A percentile compares a stretch with the other conserved stretches of the same genome.
Evolutionary conservation across 2,888 invertebrate genomes (phyloP).

Genomic region (Drosophila formosana): DNA sequence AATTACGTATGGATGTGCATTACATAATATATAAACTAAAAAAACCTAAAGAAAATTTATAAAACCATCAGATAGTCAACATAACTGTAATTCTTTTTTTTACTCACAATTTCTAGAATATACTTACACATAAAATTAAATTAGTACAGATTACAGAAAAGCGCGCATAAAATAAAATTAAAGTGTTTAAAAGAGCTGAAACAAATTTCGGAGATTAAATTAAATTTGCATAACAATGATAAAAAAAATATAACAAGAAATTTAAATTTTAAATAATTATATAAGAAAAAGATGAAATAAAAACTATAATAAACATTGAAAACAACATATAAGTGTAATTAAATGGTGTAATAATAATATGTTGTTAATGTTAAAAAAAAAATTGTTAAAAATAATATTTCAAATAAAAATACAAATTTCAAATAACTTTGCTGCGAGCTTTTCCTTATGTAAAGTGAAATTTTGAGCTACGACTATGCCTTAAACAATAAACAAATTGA

Average conservation of each 20-base stretch:
- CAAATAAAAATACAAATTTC: slow-evolving; percentile 79
- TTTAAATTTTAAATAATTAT: slow-evolving; percentile 78
- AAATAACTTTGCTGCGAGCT: slow-evolving; percentile 24
- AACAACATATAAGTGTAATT: slow-evolving; percentile 68
- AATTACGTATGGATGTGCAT: slow-evolving; percentile 32
- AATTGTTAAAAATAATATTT: slow-evolving; percentile 85
- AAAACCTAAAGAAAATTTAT: slow-evolving; percentile 36
- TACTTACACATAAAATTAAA: slow-evolving; percentile 60
- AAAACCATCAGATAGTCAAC: slow-evolving; percentile 49
- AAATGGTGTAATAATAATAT: slow-evolving; percentile 76
- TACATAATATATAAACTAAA: slow-evolving; percentile 51
- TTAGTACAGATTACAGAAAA: slow-evolving; percentile 40
- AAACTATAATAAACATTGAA: slow-evolving; percentile 63
- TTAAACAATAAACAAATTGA: slow-evolving; percentile 49
- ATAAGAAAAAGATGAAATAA: slow-evolving; percentile 55
- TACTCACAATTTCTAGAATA: slow-evolving; percentile 71
- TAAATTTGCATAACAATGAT: slow-evolving; percentile 60
- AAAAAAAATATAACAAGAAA: slow-evolving; percentile 49
- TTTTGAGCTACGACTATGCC: slow-evolving; percentile 52
- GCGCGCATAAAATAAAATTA: slow-evolving; percentile 51
- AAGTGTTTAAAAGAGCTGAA: slow-evolving; percentile 50
- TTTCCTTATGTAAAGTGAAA: slow-evolving; percentile 70
- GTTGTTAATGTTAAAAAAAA: slow-evolving; percentile 85
- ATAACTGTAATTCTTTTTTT: slow-evolving; percentile 68
- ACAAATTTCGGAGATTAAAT: slow-evolving; percentile 46